Conservation (phyloP, 2,888 invertebrate genomes). For the Stenoptilia bipunctidactyla region DNA sequence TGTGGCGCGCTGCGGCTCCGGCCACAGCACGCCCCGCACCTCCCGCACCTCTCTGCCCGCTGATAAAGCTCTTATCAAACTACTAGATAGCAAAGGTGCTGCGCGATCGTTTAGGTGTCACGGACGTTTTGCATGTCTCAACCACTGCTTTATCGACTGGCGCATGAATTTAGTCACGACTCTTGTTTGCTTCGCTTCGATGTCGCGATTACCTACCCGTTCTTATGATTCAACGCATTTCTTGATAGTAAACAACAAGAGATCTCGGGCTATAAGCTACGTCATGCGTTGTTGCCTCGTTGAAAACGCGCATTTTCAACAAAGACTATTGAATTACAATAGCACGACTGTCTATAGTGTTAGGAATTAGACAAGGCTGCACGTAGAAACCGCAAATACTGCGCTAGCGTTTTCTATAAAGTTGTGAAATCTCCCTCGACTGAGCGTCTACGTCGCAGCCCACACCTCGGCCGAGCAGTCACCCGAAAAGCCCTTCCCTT, state of each 20-base stretch:
- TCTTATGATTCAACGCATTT: constrained; percentile 35
- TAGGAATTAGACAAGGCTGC: neutral
- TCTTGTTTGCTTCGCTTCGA: constrained; percentile 37
- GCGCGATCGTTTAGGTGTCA: constrained; percentile 62
- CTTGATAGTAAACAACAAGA: constrained; percentile 20
- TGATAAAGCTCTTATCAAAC: constrained; percentile 58
- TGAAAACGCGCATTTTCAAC: neutral
- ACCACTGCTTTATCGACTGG: constrained; percentile 18
- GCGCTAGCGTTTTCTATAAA: neutral
- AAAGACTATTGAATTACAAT: neutral
- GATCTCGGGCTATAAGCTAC: neutral
- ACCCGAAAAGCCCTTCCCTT: neutral
- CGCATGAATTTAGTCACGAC: constrained; percentile 38
- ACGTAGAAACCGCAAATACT: neutral
- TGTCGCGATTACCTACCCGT: neutral
- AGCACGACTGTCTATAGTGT: neutral
- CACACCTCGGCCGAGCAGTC: neutral
- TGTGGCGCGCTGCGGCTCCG: constrained; percentile 66
- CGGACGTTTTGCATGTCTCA: constrained; percentile 40
- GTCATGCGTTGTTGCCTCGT: neutral
- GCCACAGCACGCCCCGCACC: constrained; percentile 28
- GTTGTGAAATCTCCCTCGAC: neutral
- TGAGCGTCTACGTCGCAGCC: neutral
- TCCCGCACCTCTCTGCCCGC: constrained; percentile 36
- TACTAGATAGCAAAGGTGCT: constrained; percentile 68